A percentile compares a stretch with the other conserved stretches of the same genome.
Evolutionary conservation across 2,888 invertebrate species (phyloP).

Genomic region (Lasioglossum pauxillum): DNA sequence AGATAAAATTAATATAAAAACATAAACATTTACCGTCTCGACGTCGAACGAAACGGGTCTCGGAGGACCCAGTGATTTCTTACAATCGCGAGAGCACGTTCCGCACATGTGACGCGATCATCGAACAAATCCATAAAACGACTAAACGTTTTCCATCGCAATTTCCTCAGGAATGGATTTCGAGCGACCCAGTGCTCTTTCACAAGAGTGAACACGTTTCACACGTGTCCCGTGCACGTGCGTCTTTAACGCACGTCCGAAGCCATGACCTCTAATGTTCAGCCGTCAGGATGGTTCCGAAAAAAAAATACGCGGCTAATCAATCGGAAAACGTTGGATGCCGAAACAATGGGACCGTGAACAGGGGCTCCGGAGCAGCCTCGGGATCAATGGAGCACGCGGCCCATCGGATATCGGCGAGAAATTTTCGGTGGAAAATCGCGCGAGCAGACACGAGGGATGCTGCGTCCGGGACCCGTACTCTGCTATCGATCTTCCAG

Average conservation of each 20-base stretch:
- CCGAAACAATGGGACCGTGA: neutral
- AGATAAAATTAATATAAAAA: too few relatives aligned
- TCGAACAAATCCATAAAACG: neutral
- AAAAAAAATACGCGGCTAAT: neutral
- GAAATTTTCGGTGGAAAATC: slow-evolving; percentile 66
- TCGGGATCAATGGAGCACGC: slow-evolving; percentile 49
- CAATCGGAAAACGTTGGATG: neutral
- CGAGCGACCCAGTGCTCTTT: neutral
- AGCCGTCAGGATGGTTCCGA: neutral
- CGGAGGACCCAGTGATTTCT: neutral
- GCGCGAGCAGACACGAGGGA: slow-evolving; percentile 57
- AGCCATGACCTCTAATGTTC: neutral
- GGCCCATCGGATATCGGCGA: slow-evolving; percentile 11
- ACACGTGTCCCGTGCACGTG: neutral
- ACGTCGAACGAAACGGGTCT: neutral
- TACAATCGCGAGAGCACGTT: neutral
- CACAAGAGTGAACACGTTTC: neutral
- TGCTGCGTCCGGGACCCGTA: slow-evolving; percentile 72
- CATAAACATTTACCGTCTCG: too few relatives aligned
- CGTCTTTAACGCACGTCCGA: neutral
- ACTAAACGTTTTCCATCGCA: neutral
- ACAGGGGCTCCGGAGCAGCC: neutral
- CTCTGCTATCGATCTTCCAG: slow-evolving; percentile 81
- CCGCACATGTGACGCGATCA: neutral
- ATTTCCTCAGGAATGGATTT: neutral